Evolutionary conservation across 2,113 vertebrate genomes (phyloP).

Genomic region (Aldabrachelys gigantea): DNA sequence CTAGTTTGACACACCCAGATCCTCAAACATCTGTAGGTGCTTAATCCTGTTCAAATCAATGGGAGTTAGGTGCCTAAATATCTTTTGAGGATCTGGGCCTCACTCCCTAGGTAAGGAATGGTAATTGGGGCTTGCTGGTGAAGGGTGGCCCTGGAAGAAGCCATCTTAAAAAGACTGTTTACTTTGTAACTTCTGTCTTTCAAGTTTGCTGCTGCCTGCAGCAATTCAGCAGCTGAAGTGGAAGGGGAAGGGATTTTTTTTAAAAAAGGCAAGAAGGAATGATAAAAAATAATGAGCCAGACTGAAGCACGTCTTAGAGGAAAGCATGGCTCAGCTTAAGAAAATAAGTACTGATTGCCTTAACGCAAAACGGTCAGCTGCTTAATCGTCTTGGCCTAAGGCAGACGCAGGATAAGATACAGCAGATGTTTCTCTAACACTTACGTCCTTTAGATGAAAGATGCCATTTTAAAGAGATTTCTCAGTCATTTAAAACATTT

Average conservation of each 20-base stretch:
- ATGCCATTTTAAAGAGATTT: neutral
- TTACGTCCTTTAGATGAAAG: neutral
- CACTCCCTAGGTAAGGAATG: neutral
- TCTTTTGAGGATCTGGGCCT: neutral
- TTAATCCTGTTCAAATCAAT: neutral
- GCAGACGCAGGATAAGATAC: neutral
- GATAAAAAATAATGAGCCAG: neutral
- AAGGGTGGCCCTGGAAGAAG: neutral
- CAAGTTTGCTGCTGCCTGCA: neutral
- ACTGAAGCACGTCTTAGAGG: neutral
- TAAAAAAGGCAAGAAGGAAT: rapidly evolving
- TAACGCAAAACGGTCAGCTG: neutral
- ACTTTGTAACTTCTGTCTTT: neutral
- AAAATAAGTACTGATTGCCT: neutral
- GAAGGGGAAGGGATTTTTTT: neutral
- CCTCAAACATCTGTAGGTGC: neutral
- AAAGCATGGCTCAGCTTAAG: neutral
- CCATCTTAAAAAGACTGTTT: neutral
- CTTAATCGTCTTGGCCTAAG: neutral
- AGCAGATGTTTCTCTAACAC: neutral
- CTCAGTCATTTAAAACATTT: neutral
- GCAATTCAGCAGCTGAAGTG: neutral
- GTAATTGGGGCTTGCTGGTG: neutral
- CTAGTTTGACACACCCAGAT: neutral
- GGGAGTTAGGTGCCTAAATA: neutral